Conservation (phyloP, 2,113 vertebrate species). For the Oceanites oceanicus region DNA sequence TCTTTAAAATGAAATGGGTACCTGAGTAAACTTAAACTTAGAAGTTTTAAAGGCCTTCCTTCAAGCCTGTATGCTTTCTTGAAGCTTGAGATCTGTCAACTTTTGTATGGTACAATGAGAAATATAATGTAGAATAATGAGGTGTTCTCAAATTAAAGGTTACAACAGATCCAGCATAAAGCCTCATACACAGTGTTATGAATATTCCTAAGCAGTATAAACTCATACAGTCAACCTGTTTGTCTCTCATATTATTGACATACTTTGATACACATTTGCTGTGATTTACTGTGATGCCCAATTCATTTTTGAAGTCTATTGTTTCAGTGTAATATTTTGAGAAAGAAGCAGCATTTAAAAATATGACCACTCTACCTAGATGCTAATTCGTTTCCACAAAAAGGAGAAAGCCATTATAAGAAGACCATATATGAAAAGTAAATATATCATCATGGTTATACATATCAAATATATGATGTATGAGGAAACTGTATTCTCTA, state of each 20-base stretch:
- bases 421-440: background rate
- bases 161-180: background rate
- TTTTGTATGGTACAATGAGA: background rate
- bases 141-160: background rate
- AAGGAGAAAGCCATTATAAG: background rate
- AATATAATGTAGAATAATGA: background rate
- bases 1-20: background rate
- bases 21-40: background rate
- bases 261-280: background rate
- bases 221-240: background rate
- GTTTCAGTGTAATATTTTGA: background rate
- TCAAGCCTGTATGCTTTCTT: background rate
- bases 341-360: background rate
- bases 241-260: background rate
- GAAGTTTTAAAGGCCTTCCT: background rate
- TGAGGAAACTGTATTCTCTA: background rate
- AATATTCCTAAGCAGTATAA: background rate
- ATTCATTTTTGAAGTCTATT: background rate
- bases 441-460: slow-evolving; percentile 7
- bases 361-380: background rate
- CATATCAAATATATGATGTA: background rate
- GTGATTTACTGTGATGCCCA: background rate
- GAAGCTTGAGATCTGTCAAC: background rate
- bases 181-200: background rate
- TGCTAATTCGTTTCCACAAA: background rate